Evolutionary conservation across 2,888 invertebrate species (phyloP).

Genomic region (Xylocampa areola): DNA sequence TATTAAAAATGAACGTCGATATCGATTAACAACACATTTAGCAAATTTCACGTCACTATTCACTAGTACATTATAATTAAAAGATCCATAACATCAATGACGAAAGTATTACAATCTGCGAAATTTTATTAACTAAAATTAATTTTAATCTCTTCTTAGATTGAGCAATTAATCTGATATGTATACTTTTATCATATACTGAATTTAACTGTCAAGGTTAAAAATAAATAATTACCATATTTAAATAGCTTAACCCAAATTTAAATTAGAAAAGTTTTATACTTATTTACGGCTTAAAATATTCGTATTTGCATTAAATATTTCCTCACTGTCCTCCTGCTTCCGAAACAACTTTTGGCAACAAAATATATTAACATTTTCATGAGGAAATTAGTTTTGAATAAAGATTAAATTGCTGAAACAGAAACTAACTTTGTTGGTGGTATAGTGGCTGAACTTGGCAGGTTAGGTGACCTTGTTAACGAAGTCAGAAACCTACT

Average conservation of each 20-base stretch:
- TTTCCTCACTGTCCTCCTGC: not conserved
- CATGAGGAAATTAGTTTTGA: constrained; percentile 19
- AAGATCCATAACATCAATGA: constrained; percentile 9
- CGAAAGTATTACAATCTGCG: constrained; percentile 1
- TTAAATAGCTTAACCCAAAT: no score
- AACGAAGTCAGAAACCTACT: no score
- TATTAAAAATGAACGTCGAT: not conserved
- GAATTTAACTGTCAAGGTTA: constrained; percentile 17
- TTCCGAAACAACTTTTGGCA: not conserved
- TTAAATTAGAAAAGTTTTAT: not conserved
- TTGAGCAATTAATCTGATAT: constrained; percentile 17
- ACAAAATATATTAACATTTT: constrained; percentile 1
- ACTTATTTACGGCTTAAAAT: not conserved
- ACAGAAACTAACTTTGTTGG: not conserved
- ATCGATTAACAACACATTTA: not conserved
- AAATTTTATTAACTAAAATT: constrained; percentile 2
- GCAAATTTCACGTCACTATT: not conserved
- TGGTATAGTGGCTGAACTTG: not conserved
- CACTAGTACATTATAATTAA: constrained; percentile 1
- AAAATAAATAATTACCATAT: not conserved
- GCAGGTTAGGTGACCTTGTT: not conserved
- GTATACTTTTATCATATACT: no score
- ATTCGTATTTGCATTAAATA: constrained; percentile 1
- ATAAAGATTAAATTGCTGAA: constrained; percentile 1
- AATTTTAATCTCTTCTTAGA: constrained; percentile 11